These are phyloP conservation scores for Pelagia noctiluca DNA, from an alignment of 30 jellyfish, hydroid and myxozoan species.

Conservation along the genomic window DNA sequence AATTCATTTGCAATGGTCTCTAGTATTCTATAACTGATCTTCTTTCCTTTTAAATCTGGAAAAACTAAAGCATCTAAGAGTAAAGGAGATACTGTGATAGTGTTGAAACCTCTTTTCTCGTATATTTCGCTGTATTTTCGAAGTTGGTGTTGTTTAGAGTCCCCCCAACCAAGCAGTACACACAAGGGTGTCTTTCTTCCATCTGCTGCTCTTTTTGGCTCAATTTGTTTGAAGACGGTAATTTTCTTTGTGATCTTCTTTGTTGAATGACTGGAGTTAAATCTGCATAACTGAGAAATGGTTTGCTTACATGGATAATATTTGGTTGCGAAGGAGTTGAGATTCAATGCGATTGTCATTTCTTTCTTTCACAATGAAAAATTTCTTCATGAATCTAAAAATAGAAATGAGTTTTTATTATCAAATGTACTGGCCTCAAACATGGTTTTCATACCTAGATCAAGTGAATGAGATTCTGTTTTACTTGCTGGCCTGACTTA, in stretches of 20 bases:
- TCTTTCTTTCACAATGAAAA: too few relatives aligned
- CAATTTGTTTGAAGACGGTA: conserved; percentile 1
- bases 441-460: too few relatives aligned
- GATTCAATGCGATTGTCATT: too few relatives aligned
- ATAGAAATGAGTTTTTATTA: too few relatives aligned
- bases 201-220: conserved; percentile 11
- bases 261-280: neutral
- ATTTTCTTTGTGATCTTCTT: conserved; percentile 45
- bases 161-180: conserved; percentile 92
- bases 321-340: too few relatives aligned
- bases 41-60: conserved; percentile 62
- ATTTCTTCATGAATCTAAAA: too few relatives aligned
- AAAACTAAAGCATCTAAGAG: conserved; percentile 66
- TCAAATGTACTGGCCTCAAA: too few relatives aligned
- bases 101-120: conserved; percentile 57
- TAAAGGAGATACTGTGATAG: conserved; percentile 74
- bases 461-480: too few relatives aligned
- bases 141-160: conserved; percentile 56
- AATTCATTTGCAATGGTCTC: conserved; percentile 25
- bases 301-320: too few relatives aligned
- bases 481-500: too few relatives aligned
- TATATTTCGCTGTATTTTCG: conserved; percentile 72
- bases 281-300: too few relatives aligned
- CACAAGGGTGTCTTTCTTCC: conserved; percentile 53
- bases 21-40: conserved; percentile 46